Conservation (phyloP, 2,797 vertebrate genomes). For the Acipenser ruthenus region DNA sequence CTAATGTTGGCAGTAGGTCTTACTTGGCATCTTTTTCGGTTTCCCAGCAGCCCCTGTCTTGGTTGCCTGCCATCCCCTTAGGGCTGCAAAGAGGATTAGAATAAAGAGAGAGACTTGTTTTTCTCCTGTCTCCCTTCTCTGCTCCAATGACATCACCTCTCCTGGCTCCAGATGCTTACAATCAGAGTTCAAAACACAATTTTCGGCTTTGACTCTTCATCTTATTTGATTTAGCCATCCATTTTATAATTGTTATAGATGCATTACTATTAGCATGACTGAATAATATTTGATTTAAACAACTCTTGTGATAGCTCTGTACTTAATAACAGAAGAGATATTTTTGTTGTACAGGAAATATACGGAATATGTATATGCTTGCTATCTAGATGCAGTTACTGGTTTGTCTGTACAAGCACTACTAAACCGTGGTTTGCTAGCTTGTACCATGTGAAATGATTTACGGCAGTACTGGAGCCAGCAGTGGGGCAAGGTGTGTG, state of each 20-base stretch:
- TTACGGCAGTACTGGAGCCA: no score
- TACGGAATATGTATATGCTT: no score
- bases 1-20: constrained; percentile 85
- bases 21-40: constrained; percentile 85
- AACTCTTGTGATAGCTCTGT: no score
- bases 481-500: no score
- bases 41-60: constrained; percentile 97
- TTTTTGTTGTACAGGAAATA: no score
- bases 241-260: constrained; percentile 40
- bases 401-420: no score
- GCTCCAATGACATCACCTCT: constrained; percentile 94
- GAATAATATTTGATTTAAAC: constrained; percentile 8
- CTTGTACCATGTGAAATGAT: no score
- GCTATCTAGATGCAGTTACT: no score
- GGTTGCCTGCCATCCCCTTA: constrained; percentile 76
- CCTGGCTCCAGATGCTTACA: constrained; percentile 81
- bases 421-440: no score
- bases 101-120: constrained; percentile 86
- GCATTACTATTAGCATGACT: no score
- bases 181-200: constrained; percentile 36
- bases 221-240: constrained; percentile 51
- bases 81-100: constrained; percentile 95
- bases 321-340: no score
- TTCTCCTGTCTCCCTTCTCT: constrained; percentile 85
- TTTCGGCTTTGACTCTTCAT: constrained; percentile 20